Evolutionary conservation across 2,797 vertebrate species (phyloP), one percentile per base, ranked within the genome.

Genomic region (Ctenopoma multispine): DNA sequence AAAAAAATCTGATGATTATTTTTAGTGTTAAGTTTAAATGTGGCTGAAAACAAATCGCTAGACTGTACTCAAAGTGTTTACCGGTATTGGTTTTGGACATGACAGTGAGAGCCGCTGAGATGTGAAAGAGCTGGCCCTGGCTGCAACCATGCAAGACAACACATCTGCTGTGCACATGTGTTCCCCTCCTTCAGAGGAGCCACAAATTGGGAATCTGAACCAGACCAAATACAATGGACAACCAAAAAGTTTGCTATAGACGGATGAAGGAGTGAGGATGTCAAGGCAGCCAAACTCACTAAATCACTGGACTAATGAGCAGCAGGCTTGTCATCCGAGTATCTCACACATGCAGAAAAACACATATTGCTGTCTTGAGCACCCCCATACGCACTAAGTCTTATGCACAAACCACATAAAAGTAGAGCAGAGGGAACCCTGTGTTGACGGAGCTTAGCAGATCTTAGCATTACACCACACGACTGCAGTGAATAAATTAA

Each of bases 241-340:
- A 82, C 57, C 62, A 59, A 57, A 74, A 63, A 23, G 21, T 20
- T 24, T 23, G 47, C 54, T 31, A 9, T 10, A 9, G 64, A 21
- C 41, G 50, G 61, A 82, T 62, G 70, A 74, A 80, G 29, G 20
- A 59, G 69, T 1, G 36, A 70, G 29, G 18, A 50, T 62, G 68
- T 18, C 2, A 17, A 44, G 62, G 48, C 47, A 49, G 79, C 73
- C 81, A 63, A 85, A 81, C 77, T 87, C 89, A 70, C 64, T 88
- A 90, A 90, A 92, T 92, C 84, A 85, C 64, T 1, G 49, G 36
- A 24, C 72, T 91, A 92, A 93, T 86, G 79, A 63, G 77, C 80
- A 86, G 72, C 90, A 91, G 88, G 62, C 81, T 75, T 71, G 80
- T 88, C 88, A 73, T 84, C 50, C 6, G 65, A 85, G 69, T 77